These are phyloP conservation scores for Hepsetus odoe DNA, from an alignment of 2,113 vertebrate genomes.

Conservation along the genomic window DNA sequence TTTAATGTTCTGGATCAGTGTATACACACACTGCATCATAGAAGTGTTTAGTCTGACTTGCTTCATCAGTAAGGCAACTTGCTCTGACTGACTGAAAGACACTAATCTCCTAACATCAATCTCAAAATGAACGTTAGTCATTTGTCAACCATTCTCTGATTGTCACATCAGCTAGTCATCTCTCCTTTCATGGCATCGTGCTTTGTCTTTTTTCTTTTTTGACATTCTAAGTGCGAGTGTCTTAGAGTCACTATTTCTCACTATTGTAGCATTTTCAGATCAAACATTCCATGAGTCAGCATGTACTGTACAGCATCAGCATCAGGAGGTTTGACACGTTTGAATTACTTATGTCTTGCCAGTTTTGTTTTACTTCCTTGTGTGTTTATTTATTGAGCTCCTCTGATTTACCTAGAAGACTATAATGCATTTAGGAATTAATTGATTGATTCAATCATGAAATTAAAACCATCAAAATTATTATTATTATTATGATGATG, in stretches of 20 bases:
- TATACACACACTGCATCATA: background rate
- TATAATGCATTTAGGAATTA: too few species aligned
- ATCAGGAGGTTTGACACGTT: background rate
- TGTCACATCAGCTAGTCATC: background rate
- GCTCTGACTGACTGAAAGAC: background rate
- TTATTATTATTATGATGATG: too few species aligned
- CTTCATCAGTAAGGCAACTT: background rate
- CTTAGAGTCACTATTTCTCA: background rate
- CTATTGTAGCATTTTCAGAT: background rate
- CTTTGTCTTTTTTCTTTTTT: background rate
- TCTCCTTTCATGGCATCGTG: background rate
- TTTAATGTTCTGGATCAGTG: too few species aligned
- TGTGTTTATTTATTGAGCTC: constrained; percentile 25
- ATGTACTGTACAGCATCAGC: too few species aligned
- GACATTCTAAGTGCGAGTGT: background rate
- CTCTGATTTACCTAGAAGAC: constrained; percentile 41
- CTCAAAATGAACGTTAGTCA: constrained; percentile 1
- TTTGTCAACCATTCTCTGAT: background rate
- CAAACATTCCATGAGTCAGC: constrained; percentile 1
- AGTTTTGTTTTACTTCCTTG: background rate
- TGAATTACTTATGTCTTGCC: background rate
- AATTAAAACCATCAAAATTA: too few species aligned
- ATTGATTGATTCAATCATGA: too few species aligned
- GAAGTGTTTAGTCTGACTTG: background rate
- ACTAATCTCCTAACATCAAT: background rate